Evolutionary conservation across 2,797 vertebrate species (phyloP), one percentile per base, ranked within the genome.

Genomic region (Dermochelys coriacea): DNA sequence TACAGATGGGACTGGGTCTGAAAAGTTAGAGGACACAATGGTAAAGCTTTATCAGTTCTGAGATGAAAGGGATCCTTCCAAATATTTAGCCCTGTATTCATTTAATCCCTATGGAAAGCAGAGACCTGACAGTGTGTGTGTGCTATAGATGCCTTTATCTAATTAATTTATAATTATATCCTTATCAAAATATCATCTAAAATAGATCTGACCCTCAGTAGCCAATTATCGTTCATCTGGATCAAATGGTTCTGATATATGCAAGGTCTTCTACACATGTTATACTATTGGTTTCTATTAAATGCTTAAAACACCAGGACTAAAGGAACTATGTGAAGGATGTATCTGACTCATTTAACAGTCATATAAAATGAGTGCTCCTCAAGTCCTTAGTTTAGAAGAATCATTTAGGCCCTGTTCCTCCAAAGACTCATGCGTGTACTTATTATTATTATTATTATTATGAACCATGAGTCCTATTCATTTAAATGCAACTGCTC

Each of bases 191-290:
- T 41, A 45, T 41, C 68, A 45, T 91, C 95, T 95, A 86, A 93
- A 95, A 93, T 83, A 93, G 93, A 89, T 87, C 88, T 78, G 84
- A 95, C 92, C 93, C 93, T 96, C 94, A 97, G 93, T 94, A 95
- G 95, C 86, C 68, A 96, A 74, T 93, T 94, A 96, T 93, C 84
- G 64, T 95, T 25, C 91, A 80, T 94, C 80, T 74, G 90, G 96
- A 96, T 95, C 96, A 96, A 95, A 97, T 16, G 95, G 92, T 94
- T 94, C 77, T 93, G 93, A 83, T 95, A 96, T 97, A 97, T 96
- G 94, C 71, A 74, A 45, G 21, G 71, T 74, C 11, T 74, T 74
- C 12, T 74, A 23, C 23, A 6, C 45, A 12, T 31, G 94, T 91
- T 95, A 91, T 82, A 80, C 85, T 96, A 92, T 93, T 94, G 93